These are phyloP conservation scores for Alloscopus bannaensis DNA, from an alignment of 2,888 invertebrate species.

Conservation along the genomic window DNA sequence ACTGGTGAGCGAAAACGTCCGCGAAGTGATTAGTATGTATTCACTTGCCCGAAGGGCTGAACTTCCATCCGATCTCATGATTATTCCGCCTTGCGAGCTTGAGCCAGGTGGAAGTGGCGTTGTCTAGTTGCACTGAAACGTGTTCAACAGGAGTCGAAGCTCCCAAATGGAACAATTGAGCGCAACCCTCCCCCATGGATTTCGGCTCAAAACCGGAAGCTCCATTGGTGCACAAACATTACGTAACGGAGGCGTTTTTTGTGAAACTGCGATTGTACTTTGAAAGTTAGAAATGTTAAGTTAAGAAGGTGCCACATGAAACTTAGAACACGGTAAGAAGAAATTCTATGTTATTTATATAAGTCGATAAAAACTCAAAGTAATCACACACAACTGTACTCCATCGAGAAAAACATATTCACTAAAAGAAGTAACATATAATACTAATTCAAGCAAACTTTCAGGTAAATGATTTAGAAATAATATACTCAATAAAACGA, in stretches of 20 bases:
- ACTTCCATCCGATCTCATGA: constrained; percentile 49
- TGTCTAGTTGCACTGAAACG: constrained; percentile 34
- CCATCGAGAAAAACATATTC: constrained; percentile 3
- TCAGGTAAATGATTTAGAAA: background rate
- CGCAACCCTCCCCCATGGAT: background rate
- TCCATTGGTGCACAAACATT: too few species aligned
- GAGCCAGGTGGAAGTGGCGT: constrained; percentile 59
- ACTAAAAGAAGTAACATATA: background rate
- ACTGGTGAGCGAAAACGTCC: constrained; percentile 62
- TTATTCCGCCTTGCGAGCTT: constrained; percentile 60
- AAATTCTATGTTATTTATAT: too few species aligned
- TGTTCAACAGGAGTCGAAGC: background rate
- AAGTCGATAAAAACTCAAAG: too few species aligned
- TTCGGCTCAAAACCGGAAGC: too few species aligned
- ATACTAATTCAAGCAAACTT: background rate
- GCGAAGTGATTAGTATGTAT: constrained; percentile 63
- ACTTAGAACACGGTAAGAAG: too few species aligned
- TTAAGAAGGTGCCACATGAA: too few species aligned
- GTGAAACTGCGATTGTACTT: too few species aligned
- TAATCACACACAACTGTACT: background rate
- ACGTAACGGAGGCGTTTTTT: too few species aligned
- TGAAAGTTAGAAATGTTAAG: too few species aligned
- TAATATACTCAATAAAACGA: background rate
- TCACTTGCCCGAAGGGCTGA: constrained; percentile 57
- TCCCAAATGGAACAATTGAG: background rate